Base-by-base conservation (phyloP, 1,140 invertebrate species). In the Helicoverpa armigera region DNA sequence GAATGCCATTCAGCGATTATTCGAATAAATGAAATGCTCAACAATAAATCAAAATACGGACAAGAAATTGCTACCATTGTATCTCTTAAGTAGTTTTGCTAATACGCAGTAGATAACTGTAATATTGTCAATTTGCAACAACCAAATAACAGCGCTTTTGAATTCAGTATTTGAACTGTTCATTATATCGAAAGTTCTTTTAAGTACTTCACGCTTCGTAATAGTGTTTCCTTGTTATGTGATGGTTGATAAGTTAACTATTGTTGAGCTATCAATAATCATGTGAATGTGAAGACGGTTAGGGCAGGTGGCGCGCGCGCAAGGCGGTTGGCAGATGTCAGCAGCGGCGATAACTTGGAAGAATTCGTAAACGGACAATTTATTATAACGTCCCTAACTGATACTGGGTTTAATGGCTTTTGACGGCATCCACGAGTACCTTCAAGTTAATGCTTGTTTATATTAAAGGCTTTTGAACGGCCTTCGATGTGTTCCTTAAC, bases 301-400 rank as follows among this genome's bases (percentile, higher is more conserved):
- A 53, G 58, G 67, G 81, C 75, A 76, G 81, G 81, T 82, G 80
- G 29, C 29, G 70, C 58, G 75, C 75, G 82, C 61, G 72, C 67
- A 54, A 70, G 80, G 53, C 83, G 77, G 85, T 83, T 83, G 70
- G 83, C 85, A 86, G 85, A 84, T 86, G 83, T 78, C 29, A 53
- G 18, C 43, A 5, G 9, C n/a, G 56, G 65, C 76, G 65, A 61
- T 54, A 54, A 18, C 63, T 77, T 61, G 76, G 10, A 43, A 54
- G 13, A 61, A 81, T 77, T 81, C 23, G 50, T 81, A 76, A 81
- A 65, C 73, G 60, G 75, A 69, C 51, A 43, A 56, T 73, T 43
- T 56, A 73, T 73, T 70, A 70, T 70, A 70, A 70, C 50, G 67
- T 53, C 67, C 48, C 67, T 70, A 70, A 70, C 67, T 23, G 67